Percentiles rank a stretch among this genome's conserved stretches.
These are phyloP conservation scores for Drosophila kurseongensis DNA, from an alignment of 1,140 invertebrate species.

Conservation along the genomic window DNA sequence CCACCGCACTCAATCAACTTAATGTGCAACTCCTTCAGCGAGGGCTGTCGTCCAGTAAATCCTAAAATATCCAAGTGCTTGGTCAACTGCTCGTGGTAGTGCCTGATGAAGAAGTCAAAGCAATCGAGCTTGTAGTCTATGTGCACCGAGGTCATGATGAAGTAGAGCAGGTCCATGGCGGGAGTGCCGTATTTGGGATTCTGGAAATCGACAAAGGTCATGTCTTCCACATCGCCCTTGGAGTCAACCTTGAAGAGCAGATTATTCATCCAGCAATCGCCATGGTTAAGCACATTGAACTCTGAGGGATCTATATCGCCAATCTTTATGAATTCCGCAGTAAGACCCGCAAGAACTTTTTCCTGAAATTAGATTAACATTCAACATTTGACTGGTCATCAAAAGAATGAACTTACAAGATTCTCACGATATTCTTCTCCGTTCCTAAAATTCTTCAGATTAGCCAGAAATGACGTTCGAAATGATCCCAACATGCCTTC, in stretches of 20 bases:
- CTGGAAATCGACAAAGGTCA: conserved; percentile 75
- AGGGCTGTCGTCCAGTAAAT: conserved; percentile 44
- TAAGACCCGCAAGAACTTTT: background rate
- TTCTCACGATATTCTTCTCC: conserved; percentile 49
- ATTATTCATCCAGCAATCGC: conserved; percentile 89
- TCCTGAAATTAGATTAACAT: background rate
- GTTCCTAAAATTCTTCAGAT: conserved; percentile 45
- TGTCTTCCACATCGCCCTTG: conserved; percentile 72
- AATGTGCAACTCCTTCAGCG: conserved; percentile 59
- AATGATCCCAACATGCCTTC: conserved; percentile 42
- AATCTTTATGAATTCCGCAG: conserved; percentile 8
- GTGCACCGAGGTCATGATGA: conserved; percentile 67
- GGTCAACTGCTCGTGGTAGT: conserved; percentile 70
- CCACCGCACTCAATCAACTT: conserved; percentile 47
- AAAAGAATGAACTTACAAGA: conserved; percentile 33
- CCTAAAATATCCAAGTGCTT: conserved; percentile 61
- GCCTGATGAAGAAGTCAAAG: conserved; percentile 67
- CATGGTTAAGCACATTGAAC: conserved; percentile 88
- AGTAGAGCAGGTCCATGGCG: conserved; percentile 59
- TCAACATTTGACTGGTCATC: no score
- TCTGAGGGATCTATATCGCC: conserved; percentile 74
- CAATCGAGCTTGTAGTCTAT: conserved; percentile 64
- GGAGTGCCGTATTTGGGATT: conserved; percentile 65
- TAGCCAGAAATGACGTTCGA: conserved; percentile 45
- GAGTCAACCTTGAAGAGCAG: conserved; percentile 86